These are phyloP conservation scores for Psittacula derbiana DNA, from an alignment of 2,797 vertebrate species.

Conservation along the genomic window DNA sequence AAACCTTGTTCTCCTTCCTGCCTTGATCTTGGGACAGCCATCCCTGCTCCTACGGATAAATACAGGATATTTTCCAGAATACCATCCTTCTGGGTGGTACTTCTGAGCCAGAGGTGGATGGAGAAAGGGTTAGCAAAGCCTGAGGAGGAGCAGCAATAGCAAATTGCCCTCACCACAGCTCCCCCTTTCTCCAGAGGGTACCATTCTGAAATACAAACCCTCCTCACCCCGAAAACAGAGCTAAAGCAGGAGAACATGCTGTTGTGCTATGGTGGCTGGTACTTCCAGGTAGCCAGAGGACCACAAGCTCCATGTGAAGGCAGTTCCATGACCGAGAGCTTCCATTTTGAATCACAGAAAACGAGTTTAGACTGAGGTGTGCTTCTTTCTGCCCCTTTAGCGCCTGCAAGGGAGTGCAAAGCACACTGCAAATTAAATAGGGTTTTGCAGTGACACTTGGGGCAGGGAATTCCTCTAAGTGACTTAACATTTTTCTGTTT, in stretches of 20 bases:
- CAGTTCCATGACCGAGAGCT: accelerated
- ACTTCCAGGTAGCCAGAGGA: neutral
- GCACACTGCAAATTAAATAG: neutral
- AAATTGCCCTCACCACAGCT: neutral
- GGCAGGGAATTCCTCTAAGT: neutral
- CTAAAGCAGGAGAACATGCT: neutral
- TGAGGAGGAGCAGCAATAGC: neutral
- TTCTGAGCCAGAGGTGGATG: neutral
- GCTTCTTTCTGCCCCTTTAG: neutral
- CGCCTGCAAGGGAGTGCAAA: neutral
- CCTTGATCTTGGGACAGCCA: neutral
- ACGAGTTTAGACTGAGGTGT: neutral
- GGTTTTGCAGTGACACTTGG: neutral
- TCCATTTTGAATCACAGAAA: neutral
- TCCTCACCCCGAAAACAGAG: neutral
- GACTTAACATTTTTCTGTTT: neutral
- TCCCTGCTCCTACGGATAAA: neutral
- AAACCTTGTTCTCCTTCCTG: neutral
- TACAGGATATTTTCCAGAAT: neutral
- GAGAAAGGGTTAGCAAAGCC: neutral
- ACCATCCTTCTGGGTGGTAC: neutral
- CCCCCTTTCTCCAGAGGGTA: neutral
- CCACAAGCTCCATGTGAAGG: accelerated
- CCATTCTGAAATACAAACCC: neutral
- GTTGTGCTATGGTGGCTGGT: neutral